Base-by-base conservation (phyloP, 2,797 vertebrate species). In the Rallus crepitans region DNA sequence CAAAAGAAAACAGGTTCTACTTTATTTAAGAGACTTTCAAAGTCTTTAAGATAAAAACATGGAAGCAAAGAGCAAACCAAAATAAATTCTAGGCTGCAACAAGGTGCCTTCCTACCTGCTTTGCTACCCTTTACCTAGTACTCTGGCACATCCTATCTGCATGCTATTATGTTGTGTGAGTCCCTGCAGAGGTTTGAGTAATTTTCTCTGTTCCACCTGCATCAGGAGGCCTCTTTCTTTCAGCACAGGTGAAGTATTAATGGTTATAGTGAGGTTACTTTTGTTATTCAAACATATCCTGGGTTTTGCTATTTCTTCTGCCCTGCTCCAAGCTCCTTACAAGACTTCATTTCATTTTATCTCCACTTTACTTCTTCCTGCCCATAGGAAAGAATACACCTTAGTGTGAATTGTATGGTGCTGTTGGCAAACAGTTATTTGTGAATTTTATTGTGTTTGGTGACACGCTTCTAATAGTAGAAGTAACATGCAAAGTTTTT, bases 181-280 rank as follows among this genome's bases (percentile, higher is more conserved):
- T 55, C 50, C 71, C 55, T 82, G n/a, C 64, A 70, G 60, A 93
- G 23, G 76, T n/a, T 3, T 37, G 42, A 65, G 30, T 83, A 17
- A 75, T 82, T 90, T 81, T 81, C 31, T 76, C 45, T 33, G 17
- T 69, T 91, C 52, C 5, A 70, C 57, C 75, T 75, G 61, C 28
- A 70, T n/a, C 24, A 42, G 42, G 17, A 65, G 25, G 57, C 28
- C 45, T 66, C 78, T 45, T 48, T 64, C 70, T 57, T 31, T 37
- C 31, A 59, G 52, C 39, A 55, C 52, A n/a, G 48, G 63, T 48
- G 50, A 47, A 84, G 10, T 66, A 73, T 87, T 89, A 92, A 88
- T 71, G 25, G 21, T 87, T 92, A 87, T 87, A 42, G 47, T 35
- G 68, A 84, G 52, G 89, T 80, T 85, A 68, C 47, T 85, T 94